Evolutionary conservation across 2,888 invertebrate genomes (phyloP), one percentile per base, ranked within the genome.

Genomic region (Epinotia bilunana): DNA sequence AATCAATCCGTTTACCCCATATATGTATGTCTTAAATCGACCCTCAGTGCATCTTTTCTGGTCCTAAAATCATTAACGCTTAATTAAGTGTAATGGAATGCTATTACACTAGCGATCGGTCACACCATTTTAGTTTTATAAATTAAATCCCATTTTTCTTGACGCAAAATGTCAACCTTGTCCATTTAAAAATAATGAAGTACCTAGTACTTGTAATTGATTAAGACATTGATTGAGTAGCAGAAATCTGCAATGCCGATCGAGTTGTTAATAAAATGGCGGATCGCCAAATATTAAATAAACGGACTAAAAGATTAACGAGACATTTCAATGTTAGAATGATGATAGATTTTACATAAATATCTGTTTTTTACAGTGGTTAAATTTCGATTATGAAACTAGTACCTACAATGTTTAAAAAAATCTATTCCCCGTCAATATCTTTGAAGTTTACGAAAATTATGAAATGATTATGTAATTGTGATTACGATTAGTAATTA

Each of bases 181-280:
- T 53, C 61, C 60, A 71, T 61, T 65, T 46, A 60, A 55, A 75
- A 60, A 65, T 64, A 71, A 60, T 61, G 61, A 60, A 65, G 53
- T 70, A 64, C 33, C 1, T 11, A 39, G 9, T 49, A 64, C 28
- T 65, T 46, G 28, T 39, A 53, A 75, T 71, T 65, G 71, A 71
- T 63, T 71, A 20, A 18, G 74, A 75, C 74, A 75, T 65, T 75
- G 74, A 75, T 71, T 71, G 74, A 75, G 58, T 28, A 16, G 61
- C 60, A 70, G 65, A 63, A 74, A 75, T 75, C 53, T 20, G 65
- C 63, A 70, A 69, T 69, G 74, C 64, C 65, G 46, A 65, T 75
- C 43, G 28, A n/a, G n/a, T 16, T 43, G 11, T 3, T 63, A 46
- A 73, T 62, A 58, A 57, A 74, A 75, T 75, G 74, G 74, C 53